phyloP scores from a whole-genome alignment of 35 echinoderm and acorn worm genomes.

The Heliocidaris erythrogramma region DNA sequence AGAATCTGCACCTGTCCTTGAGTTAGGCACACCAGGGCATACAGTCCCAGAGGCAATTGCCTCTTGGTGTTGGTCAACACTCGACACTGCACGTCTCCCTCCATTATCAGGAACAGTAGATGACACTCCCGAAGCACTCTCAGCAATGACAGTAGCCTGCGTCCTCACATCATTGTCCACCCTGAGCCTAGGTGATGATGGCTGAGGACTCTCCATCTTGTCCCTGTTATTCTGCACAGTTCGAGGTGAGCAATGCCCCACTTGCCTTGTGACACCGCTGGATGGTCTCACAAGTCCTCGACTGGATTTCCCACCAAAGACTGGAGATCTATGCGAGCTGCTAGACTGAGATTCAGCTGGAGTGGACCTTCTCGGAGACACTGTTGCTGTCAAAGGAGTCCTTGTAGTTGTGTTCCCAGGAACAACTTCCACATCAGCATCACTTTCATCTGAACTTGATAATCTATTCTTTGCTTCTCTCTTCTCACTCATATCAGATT shows the following conservation, averaged over 20 bases:
- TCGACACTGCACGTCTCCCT: background rate
- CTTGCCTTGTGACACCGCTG: background rate
- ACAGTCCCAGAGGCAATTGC: conserved; percentile 28
- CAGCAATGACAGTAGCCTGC: background rate
- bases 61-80: background rate
- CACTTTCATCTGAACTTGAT: conserved; percentile 32
- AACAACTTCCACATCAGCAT: conserved; percentile 30
- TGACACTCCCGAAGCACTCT: conserved; percentile 33
- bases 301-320: conserved; percentile 24
- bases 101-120: conserved; percentile 24
- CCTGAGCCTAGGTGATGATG: background rate
- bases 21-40: background rate
- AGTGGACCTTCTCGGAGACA: conserved; percentile 4
- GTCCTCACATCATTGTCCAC: background rate
- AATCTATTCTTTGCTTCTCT: background rate
- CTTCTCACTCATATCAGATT: background rate
- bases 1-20: background rate
- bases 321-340: background rate
- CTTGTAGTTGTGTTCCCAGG: background rate
- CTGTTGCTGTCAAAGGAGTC: conserved; percentile 34
- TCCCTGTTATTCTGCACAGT: conserved; percentile 25
- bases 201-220: conserved; percentile 43
- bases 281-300: conserved; percentile 9
- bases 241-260: conserved; percentile 39
- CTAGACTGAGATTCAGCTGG: background rate